phyloP scores from a whole-genome alignment of 37 sponge, comb jelly and placozoan species.

The Beroe ovata region DNA sequence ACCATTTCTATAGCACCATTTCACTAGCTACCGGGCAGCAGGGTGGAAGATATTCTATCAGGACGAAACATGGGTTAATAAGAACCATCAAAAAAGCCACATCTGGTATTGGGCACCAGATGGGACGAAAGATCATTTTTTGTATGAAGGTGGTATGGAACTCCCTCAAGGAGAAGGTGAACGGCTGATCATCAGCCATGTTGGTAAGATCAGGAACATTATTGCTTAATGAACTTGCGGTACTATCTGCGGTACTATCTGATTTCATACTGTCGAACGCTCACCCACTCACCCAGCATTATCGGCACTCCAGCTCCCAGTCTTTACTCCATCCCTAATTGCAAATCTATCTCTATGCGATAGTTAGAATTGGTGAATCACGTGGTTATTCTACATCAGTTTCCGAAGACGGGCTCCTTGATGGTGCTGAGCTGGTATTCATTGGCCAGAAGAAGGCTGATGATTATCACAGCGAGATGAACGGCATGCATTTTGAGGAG shows the following conservation, averaged over 20 bases:
- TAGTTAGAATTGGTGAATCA: too few species aligned
- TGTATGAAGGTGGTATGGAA: not conserved
- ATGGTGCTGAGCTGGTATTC: not conserved
- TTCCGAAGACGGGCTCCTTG: not conserved
- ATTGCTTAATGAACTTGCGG: too few species aligned
- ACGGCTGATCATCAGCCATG: not conserved
- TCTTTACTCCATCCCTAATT: too few species aligned
- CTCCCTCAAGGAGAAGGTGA: not conserved
- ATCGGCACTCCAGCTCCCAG: too few species aligned
- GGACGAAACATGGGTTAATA: slow-evolving; percentile 18
- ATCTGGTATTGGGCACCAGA: not conserved
- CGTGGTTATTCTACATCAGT: too few species aligned
- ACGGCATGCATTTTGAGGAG: not conserved
- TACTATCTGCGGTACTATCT: too few species aligned
- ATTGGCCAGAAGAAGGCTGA: not conserved
- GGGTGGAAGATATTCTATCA: not conserved
- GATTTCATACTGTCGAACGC: too few species aligned
- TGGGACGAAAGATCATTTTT: not conserved
- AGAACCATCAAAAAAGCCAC: not conserved
- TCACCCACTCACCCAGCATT: too few species aligned
- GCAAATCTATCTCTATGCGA: too few species aligned
- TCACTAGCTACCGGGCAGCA: not conserved
- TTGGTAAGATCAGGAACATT: too few species aligned
- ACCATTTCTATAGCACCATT: too few species aligned
- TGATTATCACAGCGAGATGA: not conserved